Evolutionary conservation across 2,797 vertebrate species (phyloP).

Genomic region (Acipenser transmontanus): DNA sequence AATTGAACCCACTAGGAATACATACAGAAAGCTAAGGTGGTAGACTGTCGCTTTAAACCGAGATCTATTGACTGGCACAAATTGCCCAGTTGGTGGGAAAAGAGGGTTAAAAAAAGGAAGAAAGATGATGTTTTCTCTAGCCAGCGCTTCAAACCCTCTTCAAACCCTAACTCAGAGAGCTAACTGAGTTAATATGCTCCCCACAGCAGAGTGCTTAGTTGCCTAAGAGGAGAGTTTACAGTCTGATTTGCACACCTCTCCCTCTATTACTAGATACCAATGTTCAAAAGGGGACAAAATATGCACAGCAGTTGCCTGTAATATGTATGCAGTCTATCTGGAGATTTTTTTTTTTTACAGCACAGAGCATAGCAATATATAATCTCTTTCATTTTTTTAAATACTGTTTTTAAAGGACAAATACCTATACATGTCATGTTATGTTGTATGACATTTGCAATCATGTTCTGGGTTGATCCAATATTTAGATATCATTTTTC

Average conservation of each 20-base stretch:
- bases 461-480: too few relatives aligned
- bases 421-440: too few relatives aligned
- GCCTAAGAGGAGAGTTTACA: not conserved
- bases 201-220: not conserved
- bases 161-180: not conserved
- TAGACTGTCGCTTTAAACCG: slow-evolving; percentile 40
- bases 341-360: too few relatives aligned
- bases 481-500: too few relatives aligned
- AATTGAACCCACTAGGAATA: slow-evolving; percentile 53
- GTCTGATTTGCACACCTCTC: not conserved
- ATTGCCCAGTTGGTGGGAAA: slow-evolving; percentile 32
- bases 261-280: not conserved
- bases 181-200: not conserved
- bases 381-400: too few relatives aligned
- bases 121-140: not conserved
- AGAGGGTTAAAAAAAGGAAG: slow-evolving; percentile 17
- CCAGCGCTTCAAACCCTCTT: not conserved
- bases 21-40: slow-evolving; percentile 41
- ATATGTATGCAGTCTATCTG: too few relatives aligned
- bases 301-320: too few relatives aligned
- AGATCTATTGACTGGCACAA: slow-evolving; percentile 58
- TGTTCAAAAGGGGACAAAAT: not conserved
- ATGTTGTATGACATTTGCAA: too few relatives aligned
- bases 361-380: too few relatives aligned
- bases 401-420: too few relatives aligned